Base-by-base conservation (phyloP, 1,140 invertebrate genomes). In the Calliphora vicina region DNA sequence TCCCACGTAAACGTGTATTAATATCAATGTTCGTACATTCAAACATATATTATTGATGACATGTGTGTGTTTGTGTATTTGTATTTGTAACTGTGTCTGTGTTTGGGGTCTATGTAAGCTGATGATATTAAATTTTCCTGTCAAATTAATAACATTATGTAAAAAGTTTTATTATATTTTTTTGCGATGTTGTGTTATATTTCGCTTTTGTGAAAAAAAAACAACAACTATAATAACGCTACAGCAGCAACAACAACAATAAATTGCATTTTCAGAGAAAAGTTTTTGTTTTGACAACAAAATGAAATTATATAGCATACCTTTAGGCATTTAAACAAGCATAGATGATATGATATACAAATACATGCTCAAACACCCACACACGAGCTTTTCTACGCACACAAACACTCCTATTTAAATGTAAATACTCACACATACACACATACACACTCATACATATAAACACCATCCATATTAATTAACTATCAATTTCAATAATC, bases 311-410 rank as follows among this genome's bases (percentile, higher is more conserved):
- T 78, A 78, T 42, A 78, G 74, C 42, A 78, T 78, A 78, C 74
- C 74, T 78, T 78, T 78, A 78, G 74, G 74, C 74, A 45, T 78
- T 23, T 43, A 78, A 78, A 78, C 74, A 78, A 43, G 35, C 35
- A 78, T 42, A 78, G 29, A 78, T 78, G 61, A 78, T 45, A 78
- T 78, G 35, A 78, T 45, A 78, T 78, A 27, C 86, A n/a, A 42
- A 27, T n/a, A 67, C 50, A 50, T 27, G 17, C 13, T 10, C 27
- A 78, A 12, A 78, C 27, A 57, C 78, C n/a, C 20, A 80, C 43
- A 57, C 78, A 57, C 78, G 86, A 80, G 42, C 86, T 85, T 85
- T 85, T 85, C 83, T 83, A 35, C 2, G 9, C 20, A n/a, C 27
- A 17, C 73, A 17, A 35, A 35, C 73, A 10, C 35, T 76, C 73